These are phyloP conservation scores for Orius laevigatus DNA, from an alignment of 1,140 invertebrate species.

Conservation along the genomic window DNA sequence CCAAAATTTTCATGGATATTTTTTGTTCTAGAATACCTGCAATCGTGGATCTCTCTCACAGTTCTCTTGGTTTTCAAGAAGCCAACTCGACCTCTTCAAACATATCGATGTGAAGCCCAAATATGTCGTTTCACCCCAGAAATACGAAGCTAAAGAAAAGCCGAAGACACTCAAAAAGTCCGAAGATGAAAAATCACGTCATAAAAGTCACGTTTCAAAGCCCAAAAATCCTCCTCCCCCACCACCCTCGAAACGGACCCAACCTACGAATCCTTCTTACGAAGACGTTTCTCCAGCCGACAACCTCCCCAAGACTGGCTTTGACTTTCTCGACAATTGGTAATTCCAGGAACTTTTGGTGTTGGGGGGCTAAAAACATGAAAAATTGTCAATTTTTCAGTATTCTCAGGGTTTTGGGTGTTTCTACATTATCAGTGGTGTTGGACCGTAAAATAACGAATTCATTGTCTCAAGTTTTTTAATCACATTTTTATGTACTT, in stretches of 20 bases:
- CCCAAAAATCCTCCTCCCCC: conserved; percentile 19
- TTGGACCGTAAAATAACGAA: no score
- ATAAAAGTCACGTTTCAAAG: conserved; percentile 4
- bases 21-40: no score
- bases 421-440: no score
- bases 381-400: no score
- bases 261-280: not conserved
- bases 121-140: conserved; percentile 7
- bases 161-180: not conserved
- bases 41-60: conserved; percentile 39
- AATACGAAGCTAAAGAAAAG: conserved; percentile 11
- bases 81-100: conserved; percentile 47
- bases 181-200: not conserved
- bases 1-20: no score
- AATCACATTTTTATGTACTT: no score
- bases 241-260: conserved; percentile 9
- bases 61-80: conserved; percentile 61
- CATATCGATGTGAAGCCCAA: conserved; percentile 14
- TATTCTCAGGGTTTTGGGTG: no score
- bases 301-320: conserved; percentile 21
- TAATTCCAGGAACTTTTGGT: conserved; percentile 9
- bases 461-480: no score
- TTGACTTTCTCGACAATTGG: conserved; percentile 23
- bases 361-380: no score
- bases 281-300: conserved; percentile 15